These are phyloP conservation scores for Meloidogyne hapla DNA, from an alignment of 1,140 invertebrate genomes.

Conservation along the genomic window DNA sequence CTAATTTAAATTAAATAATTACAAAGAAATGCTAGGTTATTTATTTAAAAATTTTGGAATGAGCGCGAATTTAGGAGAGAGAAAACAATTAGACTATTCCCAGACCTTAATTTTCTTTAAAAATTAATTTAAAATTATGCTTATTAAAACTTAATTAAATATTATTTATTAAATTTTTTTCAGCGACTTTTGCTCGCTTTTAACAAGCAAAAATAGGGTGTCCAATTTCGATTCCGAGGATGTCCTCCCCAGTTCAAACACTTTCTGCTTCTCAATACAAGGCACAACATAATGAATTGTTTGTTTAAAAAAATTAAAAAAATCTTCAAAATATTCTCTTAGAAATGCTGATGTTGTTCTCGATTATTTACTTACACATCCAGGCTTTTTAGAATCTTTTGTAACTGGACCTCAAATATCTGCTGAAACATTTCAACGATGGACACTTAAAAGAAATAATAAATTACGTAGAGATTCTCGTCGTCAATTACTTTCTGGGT, in stretches of 20 bases:
- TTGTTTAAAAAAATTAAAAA: background rate
- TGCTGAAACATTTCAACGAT: constrained; percentile 53
- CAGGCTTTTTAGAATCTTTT: constrained; percentile 47
- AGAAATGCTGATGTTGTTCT: constrained; percentile 46
- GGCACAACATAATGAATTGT: constrained; percentile 26
- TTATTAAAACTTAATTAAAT: background rate
- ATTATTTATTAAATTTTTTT: background rate
- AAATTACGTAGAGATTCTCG: constrained; percentile 41
- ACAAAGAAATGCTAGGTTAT: no score
- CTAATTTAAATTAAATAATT: no score
- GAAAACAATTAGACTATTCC: no score
- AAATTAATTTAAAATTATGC: no score
- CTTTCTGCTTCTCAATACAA: constrained; percentile 28
- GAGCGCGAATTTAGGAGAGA: no score
- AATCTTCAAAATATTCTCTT: background rate
- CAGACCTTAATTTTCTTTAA: no score
- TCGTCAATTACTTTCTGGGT: constrained; percentile 34
- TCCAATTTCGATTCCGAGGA: constrained; percentile 23
- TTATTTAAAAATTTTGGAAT: no score
- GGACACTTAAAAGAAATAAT: constrained; percentile 44
- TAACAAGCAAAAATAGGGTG: constrained; percentile 26
- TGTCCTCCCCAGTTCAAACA: constrained; percentile 27
- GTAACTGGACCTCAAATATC: constrained; percentile 47
- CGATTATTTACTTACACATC: constrained; percentile 48
- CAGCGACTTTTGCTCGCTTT: background rate